phyloP scores from a whole-genome alignment of 2,797 vertebrate genomes.

The Linurgus olivaceus region DNA sequence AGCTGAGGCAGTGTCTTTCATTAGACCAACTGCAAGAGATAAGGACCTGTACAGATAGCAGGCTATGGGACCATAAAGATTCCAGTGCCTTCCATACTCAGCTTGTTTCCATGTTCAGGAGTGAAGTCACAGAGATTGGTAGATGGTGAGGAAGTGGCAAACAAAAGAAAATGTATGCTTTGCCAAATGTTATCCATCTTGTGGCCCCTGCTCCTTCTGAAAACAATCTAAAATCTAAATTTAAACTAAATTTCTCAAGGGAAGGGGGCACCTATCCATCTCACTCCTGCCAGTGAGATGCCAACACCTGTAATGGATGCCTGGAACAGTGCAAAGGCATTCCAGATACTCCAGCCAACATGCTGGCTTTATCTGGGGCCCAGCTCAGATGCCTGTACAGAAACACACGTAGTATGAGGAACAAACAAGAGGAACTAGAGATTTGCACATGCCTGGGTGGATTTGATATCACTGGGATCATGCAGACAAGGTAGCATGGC shows the following conservation, averaged over 20 bases:
- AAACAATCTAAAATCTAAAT: neutral
- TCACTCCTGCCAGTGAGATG: neutral
- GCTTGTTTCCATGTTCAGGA: neutral
- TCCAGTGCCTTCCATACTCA: neutral
- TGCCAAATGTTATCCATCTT: accelerated
- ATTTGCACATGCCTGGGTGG: neutral
- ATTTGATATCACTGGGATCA: neutral
- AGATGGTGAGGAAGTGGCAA: neutral
- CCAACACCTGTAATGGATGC: neutral
- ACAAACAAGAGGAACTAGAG: neutral
- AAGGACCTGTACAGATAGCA: neutral
- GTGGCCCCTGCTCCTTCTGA: neutral
- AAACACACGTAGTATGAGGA: neutral
- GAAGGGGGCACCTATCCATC: neutral
- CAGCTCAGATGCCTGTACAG: neutral
- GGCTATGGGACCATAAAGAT: neutral
- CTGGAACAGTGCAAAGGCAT: neutral
- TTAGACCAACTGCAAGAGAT: neutral
- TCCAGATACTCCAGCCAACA: neutral
- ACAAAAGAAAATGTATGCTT: neutral
- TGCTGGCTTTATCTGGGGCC: neutral
- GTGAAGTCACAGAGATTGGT: accelerated
- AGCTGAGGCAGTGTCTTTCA: neutral
- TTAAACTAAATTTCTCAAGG: neutral
- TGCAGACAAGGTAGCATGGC: neutral